Percentiles rank a stretch among this genome's conserved stretches.
phyloP scores from a whole-genome alignment of 1,140 invertebrate genomes.

The Papilio polytes region DNA sequence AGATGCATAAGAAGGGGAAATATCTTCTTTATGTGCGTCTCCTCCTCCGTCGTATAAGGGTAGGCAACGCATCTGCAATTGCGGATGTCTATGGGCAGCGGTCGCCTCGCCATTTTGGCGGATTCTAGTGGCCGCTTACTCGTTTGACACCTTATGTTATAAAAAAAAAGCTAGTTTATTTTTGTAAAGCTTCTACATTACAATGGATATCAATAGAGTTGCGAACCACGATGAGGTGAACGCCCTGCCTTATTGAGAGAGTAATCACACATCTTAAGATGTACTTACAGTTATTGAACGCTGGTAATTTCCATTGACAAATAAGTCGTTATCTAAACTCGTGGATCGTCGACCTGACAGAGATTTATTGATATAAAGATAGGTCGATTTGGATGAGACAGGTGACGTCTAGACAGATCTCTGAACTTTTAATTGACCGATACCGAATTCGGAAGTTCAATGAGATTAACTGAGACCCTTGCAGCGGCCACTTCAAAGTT shows the following conservation, averaged over 20 bases:
- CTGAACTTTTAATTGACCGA: constrained; percentile 30
- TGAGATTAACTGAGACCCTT: constrained; percentile 21
- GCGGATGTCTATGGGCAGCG: no score
- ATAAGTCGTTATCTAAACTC: not conserved
- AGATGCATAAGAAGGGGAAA: no score
- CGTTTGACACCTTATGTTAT: no score
- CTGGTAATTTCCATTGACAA: not conserved
- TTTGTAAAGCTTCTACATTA: no score
- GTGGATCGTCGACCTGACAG: not conserved
- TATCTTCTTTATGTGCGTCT: no score
- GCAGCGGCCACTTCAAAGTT: constrained; percentile 26
- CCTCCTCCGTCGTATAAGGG: no score
- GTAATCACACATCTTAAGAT: not conserved
- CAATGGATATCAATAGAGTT: no score
- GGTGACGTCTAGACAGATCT: constrained; percentile 25
- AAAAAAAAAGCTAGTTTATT: no score
- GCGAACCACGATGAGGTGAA: not conserved
- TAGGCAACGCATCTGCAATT: no score
- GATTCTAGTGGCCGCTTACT: no score
- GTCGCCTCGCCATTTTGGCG: no score
- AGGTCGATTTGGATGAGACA: constrained; percentile 11
- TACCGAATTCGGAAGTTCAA: constrained; percentile 34
- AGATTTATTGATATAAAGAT: not conserved
- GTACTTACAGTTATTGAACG: not conserved
- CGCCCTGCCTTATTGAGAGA: not conserved